Evolutionary conservation across 2,888 invertebrate genomes (phyloP).

Genomic region (Tenthredo distinguenda): DNA sequence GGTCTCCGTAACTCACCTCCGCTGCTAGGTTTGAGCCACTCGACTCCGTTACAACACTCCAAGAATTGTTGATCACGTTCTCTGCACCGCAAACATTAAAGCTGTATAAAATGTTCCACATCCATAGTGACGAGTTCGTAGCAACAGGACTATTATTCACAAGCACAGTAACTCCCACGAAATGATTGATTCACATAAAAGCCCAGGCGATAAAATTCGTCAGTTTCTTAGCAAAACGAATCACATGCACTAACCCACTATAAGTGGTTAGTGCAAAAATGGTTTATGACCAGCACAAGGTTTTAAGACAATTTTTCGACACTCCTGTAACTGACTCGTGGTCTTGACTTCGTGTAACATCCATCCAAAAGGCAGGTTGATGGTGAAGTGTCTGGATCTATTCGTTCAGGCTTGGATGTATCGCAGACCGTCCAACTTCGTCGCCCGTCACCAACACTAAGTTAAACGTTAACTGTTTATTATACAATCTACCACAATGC

Average conservation of each 20-base stretch:
- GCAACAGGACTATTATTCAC: background rate
- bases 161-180: background rate
- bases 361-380: slow-evolving; percentile 8
- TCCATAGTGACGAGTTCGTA: background rate
- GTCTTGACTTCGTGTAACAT: background rate
- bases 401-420: background rate
- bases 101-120: background rate
- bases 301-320: background rate
- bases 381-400: background rate
- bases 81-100: background rate
- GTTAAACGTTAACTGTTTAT: background rate
- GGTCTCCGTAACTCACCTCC: background rate
- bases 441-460: background rate
- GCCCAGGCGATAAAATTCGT: background rate
- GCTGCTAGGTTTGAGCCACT: background rate
- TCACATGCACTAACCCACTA: too few species aligned
- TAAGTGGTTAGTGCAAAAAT: background rate
- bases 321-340: background rate
- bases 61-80: background rate
- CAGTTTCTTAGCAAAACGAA: background rate
- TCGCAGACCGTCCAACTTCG: background rate
- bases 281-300: background rate
- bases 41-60: background rate
- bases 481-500: slow-evolving; percentile 1
- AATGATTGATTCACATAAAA: background rate